A percentile compares a stretch with the other conserved stretches of the same genome.
These are phyloP conservation scores for Mallateleia sp. DNA, from an alignment of 2,888 invertebrate species.

Conservation along the genomic window DNA sequence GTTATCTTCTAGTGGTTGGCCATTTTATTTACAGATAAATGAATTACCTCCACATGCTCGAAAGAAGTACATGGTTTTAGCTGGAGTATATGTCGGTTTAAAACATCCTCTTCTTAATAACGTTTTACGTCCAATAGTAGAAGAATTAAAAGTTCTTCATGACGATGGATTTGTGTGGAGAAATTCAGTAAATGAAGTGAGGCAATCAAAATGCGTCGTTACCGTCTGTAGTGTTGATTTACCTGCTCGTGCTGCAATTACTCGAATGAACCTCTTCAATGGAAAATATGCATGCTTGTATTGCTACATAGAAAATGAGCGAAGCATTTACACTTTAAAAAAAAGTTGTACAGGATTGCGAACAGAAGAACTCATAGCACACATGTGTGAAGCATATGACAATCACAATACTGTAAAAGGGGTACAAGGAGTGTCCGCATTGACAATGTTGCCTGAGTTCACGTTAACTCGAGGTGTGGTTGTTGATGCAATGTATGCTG, in stretches of 20 bases:
- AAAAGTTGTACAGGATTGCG: not conserved
- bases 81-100: slow-evolving; percentile 56
- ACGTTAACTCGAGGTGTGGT: not conserved
- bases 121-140: slow-evolving; percentile 15
- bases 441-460: not conserved
- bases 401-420: not conserved
- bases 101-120: slow-evolving; percentile 40
- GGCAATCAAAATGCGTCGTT: not conserved
- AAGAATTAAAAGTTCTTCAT: slow-evolving; percentile 1
- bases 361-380: not conserved
- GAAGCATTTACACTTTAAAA: not conserved
- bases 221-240: slow-evolving; percentile 20
- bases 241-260: slow-evolving; percentile 22
- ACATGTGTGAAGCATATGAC: not conserved
- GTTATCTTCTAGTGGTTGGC: slow-evolving; percentile 57
- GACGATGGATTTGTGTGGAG: slow-evolving; percentile 43
- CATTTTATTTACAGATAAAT: slow-evolving; percentile 67
- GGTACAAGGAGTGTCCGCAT: slow-evolving; percentile 9
- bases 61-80: slow-evolving; percentile 62
- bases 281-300: slow-evolving; percentile 14
- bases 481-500: slow-evolving; percentile 1
- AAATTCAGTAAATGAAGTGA: not conserved
- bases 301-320: slow-evolving; percentile 14
- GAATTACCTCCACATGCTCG: slow-evolving; percentile 70
- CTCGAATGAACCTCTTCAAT: slow-evolving; percentile 4